These are phyloP conservation scores for Eupeodes latifasciatus DNA, from an alignment of 2,888 invertebrate species.

Conservation along the genomic window DNA sequence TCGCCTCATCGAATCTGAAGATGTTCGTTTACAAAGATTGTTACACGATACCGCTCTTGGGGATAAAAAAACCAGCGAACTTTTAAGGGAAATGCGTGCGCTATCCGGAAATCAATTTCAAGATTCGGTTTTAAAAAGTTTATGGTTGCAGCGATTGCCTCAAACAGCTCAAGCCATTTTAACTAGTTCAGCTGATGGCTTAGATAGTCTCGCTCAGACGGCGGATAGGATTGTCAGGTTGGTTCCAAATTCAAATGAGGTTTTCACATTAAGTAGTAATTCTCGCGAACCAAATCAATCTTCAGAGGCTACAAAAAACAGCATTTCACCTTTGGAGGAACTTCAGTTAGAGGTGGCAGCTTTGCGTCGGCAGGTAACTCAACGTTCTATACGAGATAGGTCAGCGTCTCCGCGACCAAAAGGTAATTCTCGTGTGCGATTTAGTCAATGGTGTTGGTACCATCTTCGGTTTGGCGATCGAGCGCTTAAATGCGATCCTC, in stretches of 20 bases:
- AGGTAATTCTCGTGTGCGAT: not conserved
- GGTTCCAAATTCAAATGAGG: not conserved
- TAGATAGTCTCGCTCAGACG: not conserved
- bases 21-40: not conserved
- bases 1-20: not conserved
- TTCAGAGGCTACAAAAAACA: no score
- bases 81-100: constrained; percentile 5
- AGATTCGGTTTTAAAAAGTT: constrained; percentile 5
- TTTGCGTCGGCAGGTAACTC: not conserved
- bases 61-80: not conserved
- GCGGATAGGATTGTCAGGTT: not conserved
- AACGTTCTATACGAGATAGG: not conserved
- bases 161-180: not conserved
- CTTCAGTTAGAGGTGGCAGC: not conserved
- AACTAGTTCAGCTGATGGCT: not conserved
- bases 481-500: not conserved
- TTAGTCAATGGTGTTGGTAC: not conserved
- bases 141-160: constrained; percentile 4
- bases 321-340: not conserved
- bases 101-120: no score
- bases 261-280: not conserved
- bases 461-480: not conserved
- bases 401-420: not conserved
- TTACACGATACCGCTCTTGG: not conserved
- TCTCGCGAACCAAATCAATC: no score